These are phyloP conservation scores for Emmelina monodactyla DNA, from an alignment of 2,888 invertebrate genomes.

Conservation along the genomic window DNA sequence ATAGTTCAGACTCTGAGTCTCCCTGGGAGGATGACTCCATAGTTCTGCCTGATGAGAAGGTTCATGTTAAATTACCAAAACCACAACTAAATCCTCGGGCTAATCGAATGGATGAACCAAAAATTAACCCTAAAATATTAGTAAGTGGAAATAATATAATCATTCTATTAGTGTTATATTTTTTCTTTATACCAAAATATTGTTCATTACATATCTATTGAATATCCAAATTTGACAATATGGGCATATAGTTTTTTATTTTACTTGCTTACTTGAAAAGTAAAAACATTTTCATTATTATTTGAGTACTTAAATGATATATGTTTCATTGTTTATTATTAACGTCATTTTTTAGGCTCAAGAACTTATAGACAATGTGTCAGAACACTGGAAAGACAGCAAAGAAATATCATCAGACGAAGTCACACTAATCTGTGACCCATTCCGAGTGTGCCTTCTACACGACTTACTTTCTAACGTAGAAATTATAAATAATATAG, in stretches of 20 bases:
- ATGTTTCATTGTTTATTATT: background rate
- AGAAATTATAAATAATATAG: constrained; percentile 66
- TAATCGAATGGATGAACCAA: constrained; percentile 50
- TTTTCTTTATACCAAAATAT: too few species aligned
- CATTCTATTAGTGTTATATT: too few species aligned
- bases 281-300: background rate
- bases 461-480: constrained; percentile 68
- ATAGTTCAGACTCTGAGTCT: constrained; percentile 52
- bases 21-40: constrained; percentile 52
- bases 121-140: constrained; percentile 38
- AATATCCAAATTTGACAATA: too few species aligned
- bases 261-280: too few species aligned
- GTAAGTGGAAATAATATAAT: constrained; percentile 23
- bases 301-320: constrained; percentile 13
- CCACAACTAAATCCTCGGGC: constrained; percentile 45
- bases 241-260: too few species aligned
- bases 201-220: too few species aligned
- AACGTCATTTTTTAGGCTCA: constrained; percentile 25
- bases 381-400: constrained; percentile 53
- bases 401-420: constrained; percentile 39
- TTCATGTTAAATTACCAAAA: constrained; percentile 24
- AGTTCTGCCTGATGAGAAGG: constrained; percentile 31
- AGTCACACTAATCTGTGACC: constrained; percentile 65
- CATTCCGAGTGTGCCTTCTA: constrained; percentile 73
- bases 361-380: constrained; percentile 42